Percentiles rank a stretch among this genome's conserved stretches.
Conservation (phyloP, 1,140 invertebrate species). For the Caenorhabditis elegans region DNA sequence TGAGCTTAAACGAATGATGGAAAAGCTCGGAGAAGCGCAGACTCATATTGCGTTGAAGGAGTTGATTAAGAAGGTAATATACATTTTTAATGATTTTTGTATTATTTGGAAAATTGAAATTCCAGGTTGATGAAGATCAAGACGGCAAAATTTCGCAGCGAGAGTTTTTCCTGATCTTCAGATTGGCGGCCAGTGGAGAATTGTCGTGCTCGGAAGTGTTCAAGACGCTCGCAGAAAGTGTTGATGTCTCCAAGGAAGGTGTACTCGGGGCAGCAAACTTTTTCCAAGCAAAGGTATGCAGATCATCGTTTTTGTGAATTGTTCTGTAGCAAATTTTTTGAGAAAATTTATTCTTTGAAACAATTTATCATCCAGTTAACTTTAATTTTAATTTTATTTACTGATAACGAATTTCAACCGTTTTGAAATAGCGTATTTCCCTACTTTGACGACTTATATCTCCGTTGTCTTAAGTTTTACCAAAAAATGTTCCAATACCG, state of each 20-base stretch:
- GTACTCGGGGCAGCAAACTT: slow-evolving; percentile 43
- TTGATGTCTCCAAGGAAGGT: slow-evolving; percentile 46
- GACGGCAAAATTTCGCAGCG: slow-evolving; percentile 41
- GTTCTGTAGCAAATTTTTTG: no score
- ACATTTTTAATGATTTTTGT: no score
- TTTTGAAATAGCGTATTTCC: no score
- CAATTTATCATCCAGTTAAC: no score
- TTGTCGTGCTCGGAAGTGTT: slow-evolving; percentile 39
- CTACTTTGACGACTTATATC: no score
- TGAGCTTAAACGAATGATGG: slow-evolving; percentile 48
- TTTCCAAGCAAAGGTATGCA: slow-evolving; percentile 43
- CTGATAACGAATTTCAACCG: no score
- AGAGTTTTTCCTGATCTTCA: slow-evolving; percentile 44
- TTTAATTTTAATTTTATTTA: no score
- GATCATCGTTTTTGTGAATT: not conserved
- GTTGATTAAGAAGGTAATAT: slow-evolving; percentile 41
- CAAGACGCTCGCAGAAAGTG: slow-evolving; percentile 39
- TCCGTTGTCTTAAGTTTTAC: no score
- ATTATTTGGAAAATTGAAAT: not conserved
- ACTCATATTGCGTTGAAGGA: slow-evolving; percentile 45
- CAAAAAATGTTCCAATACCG: no score
- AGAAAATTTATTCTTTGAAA: no score
- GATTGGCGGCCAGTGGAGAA: slow-evolving; percentile 44
- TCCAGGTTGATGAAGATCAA: slow-evolving; percentile 41
- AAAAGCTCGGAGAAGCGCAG: slow-evolving; percentile 41